phyloP scores from a whole-genome alignment of 2,888 invertebrate species.

The Apamea crenata region DNA sequence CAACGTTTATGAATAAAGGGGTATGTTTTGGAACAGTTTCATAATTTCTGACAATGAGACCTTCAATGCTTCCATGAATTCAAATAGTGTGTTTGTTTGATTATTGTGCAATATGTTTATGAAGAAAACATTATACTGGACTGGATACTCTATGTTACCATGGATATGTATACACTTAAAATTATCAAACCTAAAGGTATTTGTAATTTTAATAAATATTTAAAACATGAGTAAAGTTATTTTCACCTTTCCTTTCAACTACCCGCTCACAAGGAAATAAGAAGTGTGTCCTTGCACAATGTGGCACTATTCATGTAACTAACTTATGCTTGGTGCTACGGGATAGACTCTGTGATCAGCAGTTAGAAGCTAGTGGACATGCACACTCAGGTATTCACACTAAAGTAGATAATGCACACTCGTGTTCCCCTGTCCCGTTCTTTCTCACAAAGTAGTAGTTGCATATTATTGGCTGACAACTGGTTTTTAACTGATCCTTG shows the following conservation, averaged over 20 bases:
- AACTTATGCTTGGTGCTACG: no score
- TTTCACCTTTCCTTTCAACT: neutral
- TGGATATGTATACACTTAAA: neutral
- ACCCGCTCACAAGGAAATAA: neutral
- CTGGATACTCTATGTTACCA: neutral
- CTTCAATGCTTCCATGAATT: slow-evolving; percentile 2
- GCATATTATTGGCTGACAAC: no score
- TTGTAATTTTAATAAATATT: neutral
- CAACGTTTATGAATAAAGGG: no score
- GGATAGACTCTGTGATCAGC: neutral
- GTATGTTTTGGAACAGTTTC: neutral
- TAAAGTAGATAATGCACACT: neutral
- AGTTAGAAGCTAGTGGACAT: neutral
- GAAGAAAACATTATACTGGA: neutral
- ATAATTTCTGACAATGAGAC: neutral
- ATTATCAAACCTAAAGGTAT: neutral
- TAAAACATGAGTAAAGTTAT: neutral
- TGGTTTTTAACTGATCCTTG: no score
- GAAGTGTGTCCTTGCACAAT: neutral
- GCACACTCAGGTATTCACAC: neutral
- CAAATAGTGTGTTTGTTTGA: neutral
- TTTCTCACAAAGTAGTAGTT: neutral
- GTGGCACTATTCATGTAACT: neutral
- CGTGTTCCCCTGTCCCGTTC: neutral
- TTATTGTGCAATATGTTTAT: neutral